A percentile compares a stretch with the other conserved stretches of the same genome.
These are phyloP conservation scores for Acestrorhynchus altus DNA, from an alignment of 2,797 vertebrate genomes.

Conservation along the genomic window DNA sequence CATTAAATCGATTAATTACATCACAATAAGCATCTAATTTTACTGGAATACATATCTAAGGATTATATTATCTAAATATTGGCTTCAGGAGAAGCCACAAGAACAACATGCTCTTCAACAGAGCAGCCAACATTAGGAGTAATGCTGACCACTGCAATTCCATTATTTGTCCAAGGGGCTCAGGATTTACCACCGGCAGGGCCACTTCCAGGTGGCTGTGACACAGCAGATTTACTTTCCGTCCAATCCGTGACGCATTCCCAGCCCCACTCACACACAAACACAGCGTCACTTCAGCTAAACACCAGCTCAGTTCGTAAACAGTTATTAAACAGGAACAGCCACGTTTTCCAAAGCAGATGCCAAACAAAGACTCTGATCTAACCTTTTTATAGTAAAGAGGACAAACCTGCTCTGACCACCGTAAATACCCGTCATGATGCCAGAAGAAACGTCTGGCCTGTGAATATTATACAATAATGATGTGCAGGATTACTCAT, in stretches of 20 bases:
- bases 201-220: background rate
- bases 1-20: no score
- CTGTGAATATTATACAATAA: no score
- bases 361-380: background rate
- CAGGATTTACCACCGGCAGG: background rate
- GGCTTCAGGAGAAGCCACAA: background rate
- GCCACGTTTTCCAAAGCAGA: background rate
- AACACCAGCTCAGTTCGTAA: slow-evolving; percentile 24
- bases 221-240: slow-evolving; percentile 14
- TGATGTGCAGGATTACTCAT: background rate
- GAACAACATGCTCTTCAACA: background rate
- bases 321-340: slow-evolving; percentile 31
- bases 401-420: background rate
- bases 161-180: background rate
- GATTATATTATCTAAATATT: background rate
- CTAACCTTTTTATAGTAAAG: background rate
- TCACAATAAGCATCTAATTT: no score
- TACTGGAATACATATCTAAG: no score
- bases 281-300: slow-evolving; percentile 7
- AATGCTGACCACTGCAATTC: background rate
- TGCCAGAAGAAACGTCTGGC: background rate
- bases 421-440: no score
- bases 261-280: slow-evolving; percentile 7
- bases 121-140: background rate
- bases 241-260: slow-evolving; percentile 10